Base-by-base conservation (phyloP, 2,888 invertebrate species). In the Seira musarum region DNA sequence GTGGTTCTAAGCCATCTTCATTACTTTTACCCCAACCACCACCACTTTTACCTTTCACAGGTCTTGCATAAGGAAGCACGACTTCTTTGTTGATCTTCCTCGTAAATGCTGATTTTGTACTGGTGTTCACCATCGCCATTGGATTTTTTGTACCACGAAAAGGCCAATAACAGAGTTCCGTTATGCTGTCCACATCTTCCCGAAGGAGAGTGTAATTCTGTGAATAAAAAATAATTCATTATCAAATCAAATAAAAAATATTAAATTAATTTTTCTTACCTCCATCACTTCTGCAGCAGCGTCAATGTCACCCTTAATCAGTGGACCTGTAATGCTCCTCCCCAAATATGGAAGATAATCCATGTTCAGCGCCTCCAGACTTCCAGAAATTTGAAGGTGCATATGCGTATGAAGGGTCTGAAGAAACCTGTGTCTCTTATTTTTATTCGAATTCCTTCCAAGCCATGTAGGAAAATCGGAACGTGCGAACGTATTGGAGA, bases 391-490 rank as follows among this genome's bases (percentile, higher is more conserved):
- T 94, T 94, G 89, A 69, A 88, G 87, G 77, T 82, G 88, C 78
- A 95, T 95, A 87, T 98, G 98, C n/a, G 93, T 91, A 86, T 95
- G 93, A 69, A 98, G 91, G 89, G 97, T 96, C 89, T 94, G 94
- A 13, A 94, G 90, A 65, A 97, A 90, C 21, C 98, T 91, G 64
- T 93, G 92, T 88, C 94, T 93, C 90, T 98, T 98, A 83, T 90
- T 93, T 19, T 91, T 90, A 82, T 93, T 93, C 0, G 99, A 98
- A 90, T 98, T 96, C 90, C 96, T 96, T 0, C 99, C 99, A 72
- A 99, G 92, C 98, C 99, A 99, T 53, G 92, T 90, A 1, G 99
- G 99, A 89, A 99, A 99, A 88, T 94, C 93, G 21, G 97, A 94
- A 90, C 94, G 94, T 0, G 92, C 93, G 0, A 91, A 90, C 78